Percentiles rank a stretch among this genome's conserved stretches.
Conservation (phyloP, 1,140 invertebrate species). For the Sarcophaga peregrina region DNA sequence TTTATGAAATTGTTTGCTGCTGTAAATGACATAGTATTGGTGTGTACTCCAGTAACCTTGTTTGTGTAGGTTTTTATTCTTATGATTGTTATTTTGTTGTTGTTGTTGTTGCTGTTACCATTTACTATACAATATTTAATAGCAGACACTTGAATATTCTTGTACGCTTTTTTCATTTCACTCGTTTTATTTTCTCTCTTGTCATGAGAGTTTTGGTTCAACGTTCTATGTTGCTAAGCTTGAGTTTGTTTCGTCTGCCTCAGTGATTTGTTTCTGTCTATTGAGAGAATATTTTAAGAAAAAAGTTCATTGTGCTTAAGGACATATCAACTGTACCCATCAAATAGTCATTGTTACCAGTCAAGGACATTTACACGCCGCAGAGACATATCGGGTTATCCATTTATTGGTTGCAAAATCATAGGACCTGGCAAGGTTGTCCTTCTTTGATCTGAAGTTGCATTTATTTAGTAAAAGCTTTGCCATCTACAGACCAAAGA, state of each 20-base stretch:
- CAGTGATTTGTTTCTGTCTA: neutral
- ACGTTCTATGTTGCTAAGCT: conserved; percentile 7
- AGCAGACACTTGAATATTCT: too few relatives aligned
- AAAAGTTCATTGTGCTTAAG: conserved; percentile 1
- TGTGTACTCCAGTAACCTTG: conserved; percentile 1
- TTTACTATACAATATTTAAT: too few relatives aligned
- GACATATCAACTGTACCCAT: neutral
- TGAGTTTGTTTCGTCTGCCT: neutral
- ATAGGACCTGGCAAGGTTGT: too few relatives aligned
- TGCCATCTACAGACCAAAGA: too few relatives aligned
- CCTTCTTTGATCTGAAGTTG: too few relatives aligned
- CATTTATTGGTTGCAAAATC: too few relatives aligned
- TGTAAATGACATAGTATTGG: neutral
- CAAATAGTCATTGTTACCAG: neutral
- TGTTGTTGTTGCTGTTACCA: neutral
- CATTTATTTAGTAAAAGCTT: too few relatives aligned
- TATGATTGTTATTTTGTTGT: neutral
- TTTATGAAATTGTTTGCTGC: neutral
- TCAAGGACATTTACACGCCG: neutral
- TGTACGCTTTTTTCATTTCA: too few relatives aligned
- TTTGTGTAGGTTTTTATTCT: neutral
- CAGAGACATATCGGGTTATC: too few relatives aligned
- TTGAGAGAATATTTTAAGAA: neutral
- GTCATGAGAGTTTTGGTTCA: neutral
- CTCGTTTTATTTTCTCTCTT: too few relatives aligned